These are phyloP conservation scores for Hirtodrosophila histrioides DNA, from an alignment of 2,888 invertebrate species.

Conservation along the genomic window DNA sequence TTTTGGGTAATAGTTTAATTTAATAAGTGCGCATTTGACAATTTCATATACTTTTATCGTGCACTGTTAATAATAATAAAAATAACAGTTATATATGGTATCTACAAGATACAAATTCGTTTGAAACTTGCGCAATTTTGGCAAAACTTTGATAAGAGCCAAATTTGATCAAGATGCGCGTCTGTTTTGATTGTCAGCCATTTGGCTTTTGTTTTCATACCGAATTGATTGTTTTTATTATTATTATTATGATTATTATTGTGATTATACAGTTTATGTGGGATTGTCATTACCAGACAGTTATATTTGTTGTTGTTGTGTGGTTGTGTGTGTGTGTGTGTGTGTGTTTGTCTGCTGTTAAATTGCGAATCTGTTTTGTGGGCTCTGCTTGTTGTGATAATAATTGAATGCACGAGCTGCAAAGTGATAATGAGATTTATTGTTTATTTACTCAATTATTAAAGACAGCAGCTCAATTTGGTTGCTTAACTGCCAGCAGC, in stretches of 20 bases:
- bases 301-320: background rate
- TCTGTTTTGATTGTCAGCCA: constrained; percentile 19
- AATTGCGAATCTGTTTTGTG: constrained; percentile 4
- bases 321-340: background rate
- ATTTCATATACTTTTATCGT: constrained; percentile 2
- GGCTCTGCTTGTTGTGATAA: constrained; percentile 44
- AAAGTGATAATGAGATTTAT: constrained; percentile 77
- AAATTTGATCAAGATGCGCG: constrained; percentile 24
- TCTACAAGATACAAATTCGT: too few relatives aligned
- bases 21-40: constrained; percentile 1
- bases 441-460: constrained; percentile 70
- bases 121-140: background rate
- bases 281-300: constrained; percentile 25
- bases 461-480: constrained; percentile 33
- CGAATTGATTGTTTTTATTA: constrained; percentile 3
- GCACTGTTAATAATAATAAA: constrained; percentile 10
- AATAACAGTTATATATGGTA: background rate
- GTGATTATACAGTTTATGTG: constrained; percentile 24
- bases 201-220: constrained; percentile 17
- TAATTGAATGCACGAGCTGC: constrained; percentile 76
- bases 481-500: constrained; percentile 13
- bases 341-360: background rate
- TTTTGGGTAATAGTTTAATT: constrained; percentile 15
- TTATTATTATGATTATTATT: constrained; percentile 29
- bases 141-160: constrained; percentile 15